Percentiles rank a stretch among this genome's conserved stretches.
phyloP scores from a whole-genome alignment of 2,113 vertebrate genomes.

The Apodemus sylvaticus region DNA sequence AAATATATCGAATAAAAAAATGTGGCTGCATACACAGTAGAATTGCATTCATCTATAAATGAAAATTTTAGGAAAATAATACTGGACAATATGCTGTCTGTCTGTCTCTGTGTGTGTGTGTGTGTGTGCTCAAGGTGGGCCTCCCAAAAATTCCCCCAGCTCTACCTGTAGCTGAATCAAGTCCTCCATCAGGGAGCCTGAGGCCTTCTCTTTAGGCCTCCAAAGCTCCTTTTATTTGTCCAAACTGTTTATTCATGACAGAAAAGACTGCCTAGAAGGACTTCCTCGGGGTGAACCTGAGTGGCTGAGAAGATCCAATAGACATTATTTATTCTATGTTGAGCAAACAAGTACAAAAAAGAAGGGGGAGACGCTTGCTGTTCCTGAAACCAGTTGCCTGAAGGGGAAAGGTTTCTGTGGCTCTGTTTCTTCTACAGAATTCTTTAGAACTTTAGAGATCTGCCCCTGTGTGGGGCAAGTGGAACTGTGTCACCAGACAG shows the following conservation, averaged over 20 bases:
- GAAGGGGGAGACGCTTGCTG: not conserved
- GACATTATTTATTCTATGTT: not conserved
- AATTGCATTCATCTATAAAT: not conserved
- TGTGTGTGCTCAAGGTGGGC: not conserved
- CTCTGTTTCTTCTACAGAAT: not conserved
- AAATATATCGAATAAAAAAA: too few species aligned
- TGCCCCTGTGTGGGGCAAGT: too few species aligned
- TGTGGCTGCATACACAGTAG: not conserved
- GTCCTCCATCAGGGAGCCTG: not conserved
- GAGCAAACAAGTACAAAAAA: not conserved
- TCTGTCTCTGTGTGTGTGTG: not conserved
- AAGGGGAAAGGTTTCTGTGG: not conserved
- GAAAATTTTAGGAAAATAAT: not conserved
- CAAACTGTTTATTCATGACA: too few species aligned
- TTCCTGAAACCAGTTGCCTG: not conserved
- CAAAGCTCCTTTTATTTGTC: not conserved
- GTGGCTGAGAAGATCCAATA: not conserved
- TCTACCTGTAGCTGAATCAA: not conserved
- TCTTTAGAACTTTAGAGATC: not conserved
- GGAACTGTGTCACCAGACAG: too few species aligned
- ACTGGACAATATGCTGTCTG: not conserved
- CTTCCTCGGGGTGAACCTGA: not conserved
- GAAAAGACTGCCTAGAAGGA: too few species aligned
- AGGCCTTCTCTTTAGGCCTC: not conserved
- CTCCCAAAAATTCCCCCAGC: not conserved